A percentile compares a stretch with the other conserved stretches of the same genome.
These are phyloP conservation scores for Pocota personata DNA, from an alignment of 2,888 invertebrate genomes.

Conservation along the genomic window DNA sequence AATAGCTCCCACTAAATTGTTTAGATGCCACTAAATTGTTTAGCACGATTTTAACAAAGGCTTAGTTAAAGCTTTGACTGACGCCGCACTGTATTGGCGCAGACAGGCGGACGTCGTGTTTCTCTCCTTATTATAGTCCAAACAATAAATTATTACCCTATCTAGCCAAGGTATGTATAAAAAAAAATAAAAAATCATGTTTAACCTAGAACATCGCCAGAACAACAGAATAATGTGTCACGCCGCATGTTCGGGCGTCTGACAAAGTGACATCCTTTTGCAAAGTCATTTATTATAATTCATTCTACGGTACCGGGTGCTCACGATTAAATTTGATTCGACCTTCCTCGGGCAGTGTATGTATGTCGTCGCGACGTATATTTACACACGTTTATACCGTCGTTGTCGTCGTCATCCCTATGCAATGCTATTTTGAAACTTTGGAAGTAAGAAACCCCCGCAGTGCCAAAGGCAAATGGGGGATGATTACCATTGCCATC, in stretches of 20 bases:
- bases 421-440: slow-evolving; percentile 36
- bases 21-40: too few species aligned
- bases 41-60: too few species aligned
- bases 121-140: neutral
- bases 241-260: slow-evolving; percentile 67
- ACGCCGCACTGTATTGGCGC: too few species aligned
- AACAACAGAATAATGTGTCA: slow-evolving; percentile 69
- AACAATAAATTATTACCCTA: slow-evolving; percentile 18
- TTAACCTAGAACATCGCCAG: slow-evolving; percentile 45
- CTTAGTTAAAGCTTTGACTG: too few species aligned
- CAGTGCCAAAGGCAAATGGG: slow-evolving; percentile 21
- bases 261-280: slow-evolving; percentile 70
- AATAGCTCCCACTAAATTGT: too few species aligned
- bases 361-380: slow-evolving; percentile 1
- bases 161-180: neutral
- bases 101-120: too few species aligned
- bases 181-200: neutral
- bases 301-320: slow-evolving; percentile 39
- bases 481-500: slow-evolving; percentile 45
- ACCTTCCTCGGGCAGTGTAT: slow-evolving; percentile 43
- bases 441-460: slow-evolving; percentile 29
- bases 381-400: neutral
- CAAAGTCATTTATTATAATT: slow-evolving; percentile 72
- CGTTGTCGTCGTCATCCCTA: slow-evolving; percentile 4
- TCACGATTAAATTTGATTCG: slow-evolving; percentile 53